A percentile compares a stretch with the other conserved stretches of the same genome.
Evolutionary conservation across 2,113 vertebrate species (phyloP).

Genomic region (Xenotilapia leptura): DNA sequence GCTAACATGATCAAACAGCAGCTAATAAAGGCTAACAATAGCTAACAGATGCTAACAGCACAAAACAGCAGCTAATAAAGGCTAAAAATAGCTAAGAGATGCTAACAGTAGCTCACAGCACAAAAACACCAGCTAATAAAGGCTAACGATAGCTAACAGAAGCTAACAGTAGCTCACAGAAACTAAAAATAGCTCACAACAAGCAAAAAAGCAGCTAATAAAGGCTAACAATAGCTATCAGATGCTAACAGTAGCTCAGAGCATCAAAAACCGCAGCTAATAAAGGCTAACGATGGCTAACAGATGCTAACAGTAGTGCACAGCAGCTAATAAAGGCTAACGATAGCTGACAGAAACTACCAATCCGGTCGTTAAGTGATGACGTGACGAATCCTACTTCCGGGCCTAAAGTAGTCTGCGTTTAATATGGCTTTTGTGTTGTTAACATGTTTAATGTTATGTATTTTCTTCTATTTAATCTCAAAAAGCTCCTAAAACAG

Average conservation of each 20-base stretch:
- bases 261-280: neutral
- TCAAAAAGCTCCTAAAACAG: too few species aligned
- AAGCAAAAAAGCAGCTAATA: too few species aligned
- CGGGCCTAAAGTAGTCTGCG: too few species aligned
- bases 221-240: neutral
- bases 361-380: neutral
- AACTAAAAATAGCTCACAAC: too few species aligned
- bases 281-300: accelerated
- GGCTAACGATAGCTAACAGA: too few species aligned
- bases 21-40: neutral
- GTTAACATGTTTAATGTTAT: too few species aligned
- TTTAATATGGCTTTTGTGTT: too few species aligned
- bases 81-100: neutral
- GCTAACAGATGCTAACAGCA: neutral
- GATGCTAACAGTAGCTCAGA: neutral
- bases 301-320: neutral
- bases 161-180: too few species aligned
- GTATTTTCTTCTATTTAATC: too few species aligned
- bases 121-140: too few species aligned
- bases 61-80: neutral
- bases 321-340: neutral
- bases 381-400: too few species aligned
- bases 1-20: neutral
- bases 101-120: too few species aligned
- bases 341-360: neutral